These are phyloP conservation scores for Mythimna albipuncta DNA, from an alignment of 2,888 invertebrate species.

Conservation along the genomic window DNA sequence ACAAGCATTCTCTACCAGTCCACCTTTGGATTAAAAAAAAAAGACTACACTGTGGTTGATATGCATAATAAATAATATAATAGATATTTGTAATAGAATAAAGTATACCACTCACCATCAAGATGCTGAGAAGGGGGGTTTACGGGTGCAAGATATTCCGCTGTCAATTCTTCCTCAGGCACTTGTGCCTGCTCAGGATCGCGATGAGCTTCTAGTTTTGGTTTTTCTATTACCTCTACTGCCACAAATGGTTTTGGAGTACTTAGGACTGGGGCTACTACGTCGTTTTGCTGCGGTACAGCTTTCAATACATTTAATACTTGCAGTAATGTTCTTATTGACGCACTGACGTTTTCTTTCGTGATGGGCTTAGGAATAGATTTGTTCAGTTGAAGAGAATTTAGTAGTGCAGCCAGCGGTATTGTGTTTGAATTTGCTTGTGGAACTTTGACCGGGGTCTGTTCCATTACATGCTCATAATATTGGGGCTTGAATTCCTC, in stretches of 20 bases:
- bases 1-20: too few species aligned
- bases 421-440: constrained; percentile 72
- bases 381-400: constrained; percentile 94
- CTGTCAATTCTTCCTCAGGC: constrained; percentile 73
- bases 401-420: constrained; percentile 90
- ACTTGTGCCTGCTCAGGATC: constrained; percentile 28
- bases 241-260: constrained; percentile 81
- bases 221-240: constrained; percentile 71
- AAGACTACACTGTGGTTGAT: too few species aligned
- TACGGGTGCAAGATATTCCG: constrained; percentile 83
- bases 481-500: constrained; percentile 74
- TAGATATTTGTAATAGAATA: too few species aligned
- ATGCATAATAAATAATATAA: too few species aligned
- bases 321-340: constrained; percentile 94
- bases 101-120: constrained; percentile 77
- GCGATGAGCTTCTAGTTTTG: constrained; percentile 58
- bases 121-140: constrained; percentile 84
- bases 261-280: constrained; percentile 79
- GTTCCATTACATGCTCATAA: constrained; percentile 78
- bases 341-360: constrained; percentile 94
- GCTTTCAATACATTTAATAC: constrained; percentile 93
- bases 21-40: too few species aligned
- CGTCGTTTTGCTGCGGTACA: constrained; percentile 81
- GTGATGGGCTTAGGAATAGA: constrained; percentile 94
- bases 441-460: constrained; percentile 68